Evolutionary conservation across 2,888 invertebrate species (phyloP).

Genomic region (Lasioglossum lativentre): DNA sequence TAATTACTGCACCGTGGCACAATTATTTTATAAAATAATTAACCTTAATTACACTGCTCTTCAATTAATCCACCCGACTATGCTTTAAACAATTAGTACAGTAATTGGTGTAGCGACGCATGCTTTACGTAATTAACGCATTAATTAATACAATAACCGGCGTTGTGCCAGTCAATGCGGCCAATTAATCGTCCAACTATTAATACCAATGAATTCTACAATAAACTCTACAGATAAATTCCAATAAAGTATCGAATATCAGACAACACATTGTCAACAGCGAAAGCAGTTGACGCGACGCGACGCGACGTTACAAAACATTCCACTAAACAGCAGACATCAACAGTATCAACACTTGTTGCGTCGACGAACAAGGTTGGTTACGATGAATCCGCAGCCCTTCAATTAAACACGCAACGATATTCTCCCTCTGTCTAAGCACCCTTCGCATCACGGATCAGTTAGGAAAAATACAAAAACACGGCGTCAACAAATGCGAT

Average conservation of each 20-base stretch:
- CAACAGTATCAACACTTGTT: constrained; percentile 4
- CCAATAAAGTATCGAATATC: background rate
- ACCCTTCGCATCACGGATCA: background rate
- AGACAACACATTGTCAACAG: too few species aligned
- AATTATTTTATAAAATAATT: background rate
- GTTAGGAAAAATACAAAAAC: background rate
- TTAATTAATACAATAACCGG: background rate
- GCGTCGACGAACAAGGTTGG: background rate
- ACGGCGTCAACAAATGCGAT: background rate
- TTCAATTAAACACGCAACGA: background rate
- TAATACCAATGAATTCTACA: background rate
- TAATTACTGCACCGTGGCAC: background rate
- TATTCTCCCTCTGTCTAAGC: background rate
- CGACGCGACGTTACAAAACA: background rate
- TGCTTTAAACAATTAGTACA: constrained; percentile 5
- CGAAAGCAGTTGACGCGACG: background rate
- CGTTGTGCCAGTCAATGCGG: background rate
- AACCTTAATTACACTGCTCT: background rate
- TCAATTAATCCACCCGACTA: background rate
- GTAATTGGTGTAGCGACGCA: background rate
- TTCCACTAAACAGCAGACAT: background rate
- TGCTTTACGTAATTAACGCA: background rate
- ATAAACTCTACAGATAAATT: background rate
- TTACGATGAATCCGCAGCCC: background rate
- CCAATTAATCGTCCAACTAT: background rate